A percentile compares a stretch with the other conserved stretches of the same genome.
Evolutionary conservation across 2,113 vertebrate species (phyloP).

Genomic region (Microcebus murinus): DNA sequence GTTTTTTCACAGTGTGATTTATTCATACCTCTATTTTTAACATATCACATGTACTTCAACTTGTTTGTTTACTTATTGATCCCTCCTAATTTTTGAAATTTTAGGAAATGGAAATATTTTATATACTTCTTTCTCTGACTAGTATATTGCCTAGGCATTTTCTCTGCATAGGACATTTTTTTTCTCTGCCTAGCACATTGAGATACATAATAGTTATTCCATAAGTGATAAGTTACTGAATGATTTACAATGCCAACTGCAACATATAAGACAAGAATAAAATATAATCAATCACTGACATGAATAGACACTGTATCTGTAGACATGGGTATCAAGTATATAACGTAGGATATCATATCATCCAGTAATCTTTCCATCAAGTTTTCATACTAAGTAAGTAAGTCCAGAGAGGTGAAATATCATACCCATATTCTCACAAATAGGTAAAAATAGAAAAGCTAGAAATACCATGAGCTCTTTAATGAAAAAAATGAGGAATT

Average conservation of each 20-base stretch:
- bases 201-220: not conserved
- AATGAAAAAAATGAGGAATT: not conserved
- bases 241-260: not conserved
- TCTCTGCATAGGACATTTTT: not conserved
- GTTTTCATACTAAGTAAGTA: not conserved
- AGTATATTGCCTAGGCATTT: not conserved
- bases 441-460: not conserved
- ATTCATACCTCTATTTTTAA: not conserved
- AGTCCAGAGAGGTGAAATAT: not conserved
- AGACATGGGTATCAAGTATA: not conserved
- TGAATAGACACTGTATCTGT: not conserved
- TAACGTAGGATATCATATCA: not conserved
- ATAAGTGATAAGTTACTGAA: not conserved
- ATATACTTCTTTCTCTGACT: no score
- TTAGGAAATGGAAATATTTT: not conserved
- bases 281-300: not conserved
- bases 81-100: not conserved
- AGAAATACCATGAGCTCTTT: not conserved
- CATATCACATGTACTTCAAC: not conserved
- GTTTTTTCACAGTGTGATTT: not conserved
- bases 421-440: not conserved
- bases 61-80: not conserved
- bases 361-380: not conserved
- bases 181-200: not conserved
- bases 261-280: not conserved